phyloP scores from a whole-genome alignment of 2,797 vertebrate species.

The Heteromormyrus szaboi region DNA sequence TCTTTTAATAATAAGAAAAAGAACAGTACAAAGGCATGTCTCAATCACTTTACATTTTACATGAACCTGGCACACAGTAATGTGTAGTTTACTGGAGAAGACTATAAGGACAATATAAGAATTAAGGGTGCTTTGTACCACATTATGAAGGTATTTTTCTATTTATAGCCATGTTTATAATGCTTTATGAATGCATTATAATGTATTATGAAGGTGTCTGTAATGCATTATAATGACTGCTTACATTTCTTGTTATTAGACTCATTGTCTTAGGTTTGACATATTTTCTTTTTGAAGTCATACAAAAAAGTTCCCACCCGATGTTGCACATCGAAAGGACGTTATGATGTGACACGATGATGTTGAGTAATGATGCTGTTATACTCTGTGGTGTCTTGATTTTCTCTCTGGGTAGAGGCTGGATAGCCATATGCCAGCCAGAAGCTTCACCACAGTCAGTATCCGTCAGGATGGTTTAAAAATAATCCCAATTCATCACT shows the following conservation, averaged over 20 bases:
- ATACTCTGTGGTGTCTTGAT: not conserved
- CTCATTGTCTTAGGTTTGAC: not conserved
- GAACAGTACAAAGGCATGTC: not conserved
- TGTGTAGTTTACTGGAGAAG: not conserved
- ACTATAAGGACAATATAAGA: not conserved
- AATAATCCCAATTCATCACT: slow-evolving; percentile 1
- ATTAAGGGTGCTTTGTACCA: not conserved
- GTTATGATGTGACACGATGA: not conserved
- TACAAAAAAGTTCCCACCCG: not conserved
- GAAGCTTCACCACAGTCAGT: not conserved
- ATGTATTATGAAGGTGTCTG: not conserved
- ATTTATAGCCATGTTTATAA: not conserved
- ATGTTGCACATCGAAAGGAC: not conserved
- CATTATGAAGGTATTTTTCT: not conserved
- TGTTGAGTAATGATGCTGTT: not conserved
- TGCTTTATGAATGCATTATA: not conserved
- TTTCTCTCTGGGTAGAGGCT: not conserved
- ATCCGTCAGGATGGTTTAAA: not conserved
- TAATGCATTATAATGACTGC: not conserved
- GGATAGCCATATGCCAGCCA: not conserved
- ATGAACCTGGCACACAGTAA: not conserved
- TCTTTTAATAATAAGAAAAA: not conserved
- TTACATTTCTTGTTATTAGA: not conserved
- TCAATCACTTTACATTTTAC: not conserved
- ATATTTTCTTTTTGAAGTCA: not conserved